Base-by-base conservation (phyloP, 2,888 invertebrate genomes). In the Sphinx pinastri region DNA sequence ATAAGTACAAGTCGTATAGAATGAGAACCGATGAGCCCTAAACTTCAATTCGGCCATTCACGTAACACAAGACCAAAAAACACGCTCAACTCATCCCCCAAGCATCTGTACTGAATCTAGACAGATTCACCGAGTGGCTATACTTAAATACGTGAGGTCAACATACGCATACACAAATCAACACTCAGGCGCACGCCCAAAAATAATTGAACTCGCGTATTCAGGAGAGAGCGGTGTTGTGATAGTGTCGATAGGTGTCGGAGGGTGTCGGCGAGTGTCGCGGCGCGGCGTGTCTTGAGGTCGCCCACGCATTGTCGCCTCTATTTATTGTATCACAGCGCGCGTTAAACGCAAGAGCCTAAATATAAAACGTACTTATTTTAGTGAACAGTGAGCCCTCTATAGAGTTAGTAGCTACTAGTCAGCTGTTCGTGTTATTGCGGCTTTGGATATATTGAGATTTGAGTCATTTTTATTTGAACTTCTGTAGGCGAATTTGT, bases 311-410 rank as follows among this genome's bases (percentile, higher is more conserved):
- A 63, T 63, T 47, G 63, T 63, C 63, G 63, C 63, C 63, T 63
- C 63, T 63, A 63, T 63, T 63, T 63, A 63, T 63, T 63, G 63
- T 63, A 63, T 63, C 49, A 63, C 63, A 63, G 63, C 47, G 60
- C 47, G 60, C 47, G 63, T 63, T 63, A 63, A 63, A 63, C 63
- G 63, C 63, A 49, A 49, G 63, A 47, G 19, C 63, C 63, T 49
- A 63, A 63, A 63, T 49, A 49, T 49, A 49, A 63, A 63, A 63
- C 63, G 49, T 19, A 63, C 63, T 63, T 63, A 63, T 63, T 63
- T 63, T 63, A 63, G 63, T 63, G 49, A 49, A 47, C 19, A 19
- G 63, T 63, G 49, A 19, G 63, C 49, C 16, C 49, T 12, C 63
- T 63, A 63, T 63, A 19, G 63, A 63, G 63, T 25, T 25, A 25